phyloP scores from a whole-genome alignment of 2,113 vertebrate species.

The Nyctibius bracteatus region DNA sequence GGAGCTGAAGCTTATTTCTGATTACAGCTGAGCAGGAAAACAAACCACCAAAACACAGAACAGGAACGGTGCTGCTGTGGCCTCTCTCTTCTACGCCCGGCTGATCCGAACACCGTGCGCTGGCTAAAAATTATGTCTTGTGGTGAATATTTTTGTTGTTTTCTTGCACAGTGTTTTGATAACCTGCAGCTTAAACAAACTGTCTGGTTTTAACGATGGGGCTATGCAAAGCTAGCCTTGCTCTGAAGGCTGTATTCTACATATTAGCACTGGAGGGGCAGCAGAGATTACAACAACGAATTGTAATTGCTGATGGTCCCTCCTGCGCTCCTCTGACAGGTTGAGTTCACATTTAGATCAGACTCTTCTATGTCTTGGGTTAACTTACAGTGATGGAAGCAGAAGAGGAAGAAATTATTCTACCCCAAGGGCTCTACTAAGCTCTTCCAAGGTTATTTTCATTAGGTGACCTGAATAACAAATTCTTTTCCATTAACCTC shows the following conservation, averaged over 20 bases:
- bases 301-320: not conserved
- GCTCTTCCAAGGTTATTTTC: constrained; percentile 58
- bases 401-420: not conserved
- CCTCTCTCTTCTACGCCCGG: not conserved
- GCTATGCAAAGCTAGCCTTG: not conserved
- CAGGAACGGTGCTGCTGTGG: not conserved
- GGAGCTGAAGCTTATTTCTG: not conserved
- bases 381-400: constrained; percentile 15
- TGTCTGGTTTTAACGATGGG: not conserved
- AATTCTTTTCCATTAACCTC: constrained; percentile 56
- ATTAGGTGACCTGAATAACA: constrained; percentile 37
- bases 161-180: not conserved
- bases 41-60: not conserved
- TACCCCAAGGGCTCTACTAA: constrained; percentile 7
- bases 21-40: not conserved
- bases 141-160: not conserved
- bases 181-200: not conserved
- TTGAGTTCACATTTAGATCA: not conserved
- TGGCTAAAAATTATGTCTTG: not conserved
- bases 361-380: constrained; percentile 5
- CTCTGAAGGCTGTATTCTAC: not conserved
- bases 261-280: not conserved
- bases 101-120: rapidly evolving
- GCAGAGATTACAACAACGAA: not conserved
- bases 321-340: not conserved